Evolutionary conservation across 2,888 invertebrate species (phyloP), one percentile per base, ranked within the genome.

Genomic region (Athalia circularis): DNA sequence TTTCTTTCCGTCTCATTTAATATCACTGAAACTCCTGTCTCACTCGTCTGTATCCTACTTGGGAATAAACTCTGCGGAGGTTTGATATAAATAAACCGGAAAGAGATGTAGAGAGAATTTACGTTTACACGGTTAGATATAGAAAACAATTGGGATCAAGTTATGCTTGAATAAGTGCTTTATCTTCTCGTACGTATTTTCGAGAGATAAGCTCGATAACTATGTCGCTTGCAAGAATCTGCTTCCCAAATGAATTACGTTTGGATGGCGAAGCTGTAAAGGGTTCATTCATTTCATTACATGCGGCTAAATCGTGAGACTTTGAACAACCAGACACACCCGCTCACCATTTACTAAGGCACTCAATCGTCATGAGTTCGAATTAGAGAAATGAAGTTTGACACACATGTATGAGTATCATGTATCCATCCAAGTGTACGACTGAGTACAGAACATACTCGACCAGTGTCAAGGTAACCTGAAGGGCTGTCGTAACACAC

Each of bases 221-320:
- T 68, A 15, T 52, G 68, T 52, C 68, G 52, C 52, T 68, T 68
- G 50, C 68, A 43, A 68, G 52, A 68, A n/a, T 68, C 29, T n/a
- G n/a, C 54, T 54, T 5, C 52, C 68, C 11, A 68, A 68, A 68
- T 68, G 9, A 29, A 68, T 68, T 68, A 43, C 11, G 15, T 52
- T 52, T 29, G 68, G 29, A 54, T 43, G 54, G 43, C 3, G 11
- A 52, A 68, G 0, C 52, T 68, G 50, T 29, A 54, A 68, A 68
- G 68, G 68, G 68, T 29, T 52, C 52, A 68, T 68, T 15, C 13
- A 7, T 11, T 61, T 68, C 8, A n/a, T 3, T 43, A 50, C 43
- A 65, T 68, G 43, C n/a, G 54, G 43, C 50, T 52, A 52, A 68
- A 68, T 54, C 5, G n/a, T 29, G 29, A 65, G 47, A 48, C 48